Evolutionary conservation across 2,888 invertebrate species (phyloP), one percentile per base, ranked within the genome.

Genomic region (Cabera pusaria): DNA sequence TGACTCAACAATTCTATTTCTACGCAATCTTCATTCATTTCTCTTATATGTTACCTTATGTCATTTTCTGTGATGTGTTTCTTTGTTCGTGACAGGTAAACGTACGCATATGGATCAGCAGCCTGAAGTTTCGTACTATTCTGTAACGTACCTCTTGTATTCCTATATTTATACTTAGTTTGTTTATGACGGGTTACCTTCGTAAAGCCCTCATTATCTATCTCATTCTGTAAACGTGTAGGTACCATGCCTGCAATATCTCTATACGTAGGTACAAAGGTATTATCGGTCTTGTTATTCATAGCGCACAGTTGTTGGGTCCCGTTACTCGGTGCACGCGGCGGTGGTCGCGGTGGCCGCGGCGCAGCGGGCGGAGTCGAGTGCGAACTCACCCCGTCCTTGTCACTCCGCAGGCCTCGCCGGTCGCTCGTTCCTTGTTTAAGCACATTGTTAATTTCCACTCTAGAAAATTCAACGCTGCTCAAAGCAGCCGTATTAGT

Each of bases 21-120:
- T n/a, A 17, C 5, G 26, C 40, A 40, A 14, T 40, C 6, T 22
- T 40, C 36, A 1, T 44, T 36, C 28, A 44, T 33, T 10, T 40
- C 22, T 1, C 33, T 14, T 6, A 44, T 33, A 21, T 44, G 10
- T 8, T 34, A 31, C 14, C 21, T 20, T 8, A 38, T 34, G 10
- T 38, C 29, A 5, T 21, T 17, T 12, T 43, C 43, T 4, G 6
- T 38, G 5, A 34, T 26, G 18, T 14, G 4, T 16, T 44, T 34
- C 18, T 38, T 17, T 12, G 28, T 29, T 10, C 34, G 43, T 6
- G 43, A 43, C 2, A 37, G 14, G 7, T 42, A 42, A 5, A 42
- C 7, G 20, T 28, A 42, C 1, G 33, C 37, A 24, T 20, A 43
- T 5, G 43, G 25, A 10, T 38, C 43, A n/a, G 43, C 37, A 1